Evolutionary conservation across 2,888 invertebrate genomes (phyloP), one percentile per base, ranked within the genome.

Genomic region (Eucera pruinosa): DNA sequence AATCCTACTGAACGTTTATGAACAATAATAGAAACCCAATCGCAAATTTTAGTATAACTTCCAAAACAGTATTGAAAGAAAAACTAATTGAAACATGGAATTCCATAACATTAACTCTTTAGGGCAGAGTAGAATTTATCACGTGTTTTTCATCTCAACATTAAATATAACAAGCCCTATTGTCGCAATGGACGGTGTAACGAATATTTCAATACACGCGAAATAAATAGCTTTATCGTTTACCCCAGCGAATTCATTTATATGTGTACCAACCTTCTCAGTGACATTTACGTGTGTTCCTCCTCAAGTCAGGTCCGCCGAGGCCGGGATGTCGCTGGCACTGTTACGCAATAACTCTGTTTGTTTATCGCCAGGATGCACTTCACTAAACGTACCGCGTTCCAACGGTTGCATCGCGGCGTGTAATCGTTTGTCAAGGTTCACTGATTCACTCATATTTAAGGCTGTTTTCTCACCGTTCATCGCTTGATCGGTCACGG

Each of bases 231-330:
- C n/a, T n/a, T n/a, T n/a, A n/a, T n/a, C n/a, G n/a, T n/a, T n/a
- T n/a, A n/a, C n/a, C n/a, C n/a, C n/a, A 27, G 11, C 20, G 25
- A 27, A 57, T 57, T 41, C 41, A n/a, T n/a, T 25, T 11, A 52
- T 15, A 2, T 15, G 2, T 2, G n/a, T 41, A 41, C 84, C 52
- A 77, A 85, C 83, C 87, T 85, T 80, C 76, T 85, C 79, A 77
- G 79, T 77, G 81, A 82, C 85, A 87, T 86, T 84, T 81, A 84
- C 75, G 57, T 61, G n/a, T 48, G 62, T 70, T 66, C 69, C 71
- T 79, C 74, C 70, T 81, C 86, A 81, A 81, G 84, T 86, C 41
- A 86, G 79, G 71, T 83, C 81, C 75, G 84, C 52, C 73, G 80
- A 80, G 72, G 74, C 74, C 70, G 72, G 62, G 54, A 73, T 54